A percentile compares a stretch with the other conserved stretches of the same genome.
Conservation (phyloP, 2,113 vertebrate species). For the Fregetta grallaria region DNA sequence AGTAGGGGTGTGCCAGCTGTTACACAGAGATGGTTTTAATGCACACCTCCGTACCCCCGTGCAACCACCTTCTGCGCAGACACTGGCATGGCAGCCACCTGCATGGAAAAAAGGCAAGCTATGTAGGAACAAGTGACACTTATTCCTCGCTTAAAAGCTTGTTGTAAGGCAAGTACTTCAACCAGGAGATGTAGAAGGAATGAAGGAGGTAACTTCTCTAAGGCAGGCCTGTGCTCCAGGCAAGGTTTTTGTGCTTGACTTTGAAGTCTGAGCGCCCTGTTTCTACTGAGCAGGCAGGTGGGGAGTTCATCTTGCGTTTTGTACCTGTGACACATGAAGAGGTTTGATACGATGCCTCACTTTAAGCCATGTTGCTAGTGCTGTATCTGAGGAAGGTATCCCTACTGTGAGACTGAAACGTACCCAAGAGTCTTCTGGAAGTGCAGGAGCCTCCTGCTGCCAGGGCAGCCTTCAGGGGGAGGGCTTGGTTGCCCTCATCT, state of each 20-base stretch:
- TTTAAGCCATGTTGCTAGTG: background rate
- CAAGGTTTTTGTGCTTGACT: background rate
- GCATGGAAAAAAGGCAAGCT: background rate
- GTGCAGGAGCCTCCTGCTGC: background rate
- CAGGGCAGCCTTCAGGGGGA: background rate
- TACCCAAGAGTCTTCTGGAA: background rate
- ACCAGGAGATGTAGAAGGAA: background rate
- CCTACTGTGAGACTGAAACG: background rate
- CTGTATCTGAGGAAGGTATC: background rate
- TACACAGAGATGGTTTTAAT: background rate
- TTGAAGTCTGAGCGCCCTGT: background rate
- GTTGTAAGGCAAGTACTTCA: background rate
- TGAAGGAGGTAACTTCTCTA: background rate
- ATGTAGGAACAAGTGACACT: background rate
- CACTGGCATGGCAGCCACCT: background rate
- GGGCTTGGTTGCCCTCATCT: background rate
- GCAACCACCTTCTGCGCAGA: background rate
- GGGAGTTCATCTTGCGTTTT: background rate
- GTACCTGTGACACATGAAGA: background rate
- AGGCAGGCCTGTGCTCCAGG: background rate
- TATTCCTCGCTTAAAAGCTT: background rate
- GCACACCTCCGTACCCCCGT: fast-evolving
- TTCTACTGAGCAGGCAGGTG: background rate
- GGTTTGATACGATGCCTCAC: background rate
- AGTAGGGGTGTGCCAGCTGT: background rate